These are phyloP conservation scores for Cynopterus brachyotis DNA, from an alignment of 2,113 vertebrate species.

Conservation along the genomic window DNA sequence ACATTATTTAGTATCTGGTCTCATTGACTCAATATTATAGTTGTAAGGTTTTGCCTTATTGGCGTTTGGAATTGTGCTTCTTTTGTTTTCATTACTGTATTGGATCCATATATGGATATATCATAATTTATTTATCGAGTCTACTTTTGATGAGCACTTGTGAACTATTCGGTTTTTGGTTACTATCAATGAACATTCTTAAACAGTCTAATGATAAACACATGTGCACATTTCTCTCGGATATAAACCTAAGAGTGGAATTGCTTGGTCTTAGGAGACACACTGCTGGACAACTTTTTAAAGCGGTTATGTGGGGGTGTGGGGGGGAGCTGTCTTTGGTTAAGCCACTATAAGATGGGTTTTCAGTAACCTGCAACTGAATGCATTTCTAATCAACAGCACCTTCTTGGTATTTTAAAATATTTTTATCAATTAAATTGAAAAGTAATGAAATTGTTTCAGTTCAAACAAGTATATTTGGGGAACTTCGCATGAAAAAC, in stretches of 20 bases:
- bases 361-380: not conserved
- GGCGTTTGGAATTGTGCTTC: not conserved
- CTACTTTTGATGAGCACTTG: not conserved
- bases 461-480: not conserved
- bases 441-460: not conserved
- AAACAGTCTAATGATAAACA: not conserved
- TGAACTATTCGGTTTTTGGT: not conserved
- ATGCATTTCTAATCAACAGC: not conserved
- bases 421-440: not conserved
- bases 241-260: not conserved
- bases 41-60: not conserved
- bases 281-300: not conserved
- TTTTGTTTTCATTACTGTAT: not conserved
- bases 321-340: not conserved
- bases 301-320: no score
- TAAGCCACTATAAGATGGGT: not conserved
- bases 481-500: not conserved
- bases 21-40: not conserved
- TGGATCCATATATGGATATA: not conserved
- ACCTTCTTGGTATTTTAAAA: not conserved
- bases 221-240: not conserved
- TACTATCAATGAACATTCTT: not conserved
- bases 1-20: not conserved
- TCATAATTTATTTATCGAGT: not conserved
- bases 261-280: not conserved